Base-by-base conservation (phyloP, 2,888 invertebrate species). In the Euplagia quadripunctaria region DNA sequence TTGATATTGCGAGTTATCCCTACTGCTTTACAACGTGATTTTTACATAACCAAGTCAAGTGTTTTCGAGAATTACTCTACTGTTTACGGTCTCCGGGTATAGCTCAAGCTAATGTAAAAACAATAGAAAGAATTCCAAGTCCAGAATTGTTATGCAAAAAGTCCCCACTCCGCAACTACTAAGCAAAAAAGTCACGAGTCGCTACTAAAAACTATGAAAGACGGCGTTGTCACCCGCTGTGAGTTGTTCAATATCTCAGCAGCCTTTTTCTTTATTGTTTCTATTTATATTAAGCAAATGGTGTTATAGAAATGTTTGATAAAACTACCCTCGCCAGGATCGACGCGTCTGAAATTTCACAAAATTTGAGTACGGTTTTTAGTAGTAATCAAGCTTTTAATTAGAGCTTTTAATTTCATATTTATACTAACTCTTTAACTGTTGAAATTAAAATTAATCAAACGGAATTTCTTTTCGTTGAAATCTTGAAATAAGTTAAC, bases 131-230 rank as follows among this genome's bases (percentile, higher is more conserved):
- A 90, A 86, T 86, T 87, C 79, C 77, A 76, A 80, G 79, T 75
- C 76, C 71, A 75, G 70, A 84, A 79, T 85, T 86, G 85, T 85
- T 87, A 90, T 90, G 89, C 87, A 90, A 89, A 89, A 52, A 52
- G 46, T 91, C 79, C 79, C 63, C 66, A 78, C 73, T 75, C 70
- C 70, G 80, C 80, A 82, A 82, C 85, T 89, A 85, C 85, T 87
- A 86, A 87, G 88, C 84, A 88, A 89, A 89, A 89, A 90, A 31
- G 31, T 31, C 90, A 91, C 90, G 90, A 86, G 81, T 78, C 85
- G 86, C 76, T 85, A 87, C 86, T 91, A 92, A 91, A 92, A 90
- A 90, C 88, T 89, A 87, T 85, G 82, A 75, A 80, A 83, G 82
- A 83, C 75, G 74, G 71, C 70, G 71, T 69, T 72, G 81, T 79